A percentile compares a stretch with the other conserved stretches of the same genome.
These are phyloP conservation scores for Junonia oenone DNA, from an alignment of 2,888 invertebrate genomes.

Conservation along the genomic window DNA sequence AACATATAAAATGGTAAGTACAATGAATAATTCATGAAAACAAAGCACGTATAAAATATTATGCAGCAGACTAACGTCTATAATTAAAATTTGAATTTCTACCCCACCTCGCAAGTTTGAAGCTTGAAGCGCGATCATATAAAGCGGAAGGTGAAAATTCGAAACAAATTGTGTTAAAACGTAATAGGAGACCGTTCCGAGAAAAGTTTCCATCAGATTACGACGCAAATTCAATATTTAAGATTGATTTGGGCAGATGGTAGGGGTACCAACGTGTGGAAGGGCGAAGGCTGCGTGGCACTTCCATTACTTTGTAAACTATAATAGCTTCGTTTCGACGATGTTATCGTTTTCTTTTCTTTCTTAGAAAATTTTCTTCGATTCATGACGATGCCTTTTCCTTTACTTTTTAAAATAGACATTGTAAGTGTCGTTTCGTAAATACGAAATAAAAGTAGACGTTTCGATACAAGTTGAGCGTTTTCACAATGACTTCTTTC, in stretches of 20 bases:
- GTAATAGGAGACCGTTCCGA: constrained; percentile 77
- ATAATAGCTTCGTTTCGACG: not conserved
- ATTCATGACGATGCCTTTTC: not conserved
- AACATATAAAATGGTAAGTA: constrained; percentile 10
- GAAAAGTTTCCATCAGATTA: constrained; percentile 75
- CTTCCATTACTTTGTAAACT: constrained; percentile 9
- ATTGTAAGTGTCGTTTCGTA: not conserved
- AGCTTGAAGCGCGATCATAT: constrained; percentile 46
- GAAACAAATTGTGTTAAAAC: constrained; percentile 76
- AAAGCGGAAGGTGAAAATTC: constrained; percentile 63
- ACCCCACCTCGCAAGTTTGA: constrained; percentile 50
- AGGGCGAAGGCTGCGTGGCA: constrained; percentile 33
- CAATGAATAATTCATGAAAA: constrained; percentile 19
- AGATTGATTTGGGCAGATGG: constrained; percentile 77
- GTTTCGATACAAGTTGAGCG: not conserved
- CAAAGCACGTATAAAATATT: constrained; percentile 21
- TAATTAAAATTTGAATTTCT: constrained; percentile 60
- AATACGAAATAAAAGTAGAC: not conserved
- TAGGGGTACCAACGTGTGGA: constrained; percentile 51
- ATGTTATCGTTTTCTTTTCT: not conserved
- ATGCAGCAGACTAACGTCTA: constrained; percentile 43
- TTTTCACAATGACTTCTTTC: not conserved
- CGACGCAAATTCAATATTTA: constrained; percentile 77
- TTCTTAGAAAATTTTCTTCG: not conserved
- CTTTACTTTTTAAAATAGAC: not conserved